These are phyloP conservation scores for Sebastes steindachneri DNA, from an alignment of 2,797 vertebrate species.

Conservation along the genomic window DNA sequence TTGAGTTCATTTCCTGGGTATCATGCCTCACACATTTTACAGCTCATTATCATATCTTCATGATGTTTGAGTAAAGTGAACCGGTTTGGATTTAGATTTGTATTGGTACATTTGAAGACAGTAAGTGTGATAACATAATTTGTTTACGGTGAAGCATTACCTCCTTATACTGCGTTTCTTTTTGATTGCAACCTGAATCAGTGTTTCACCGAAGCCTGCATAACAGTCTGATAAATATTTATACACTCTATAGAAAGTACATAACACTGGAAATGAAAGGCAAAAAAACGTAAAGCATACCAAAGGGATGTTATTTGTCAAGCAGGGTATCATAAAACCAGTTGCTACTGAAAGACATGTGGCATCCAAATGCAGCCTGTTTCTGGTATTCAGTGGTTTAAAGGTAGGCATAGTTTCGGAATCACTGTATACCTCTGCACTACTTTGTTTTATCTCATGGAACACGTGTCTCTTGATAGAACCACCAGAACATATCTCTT, in stretches of 20 bases:
- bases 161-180: background rate
- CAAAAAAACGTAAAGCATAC: conserved; percentile 16
- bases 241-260: conserved; percentile 7
- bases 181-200: too few species aligned
- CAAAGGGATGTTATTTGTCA: conserved; percentile 15
- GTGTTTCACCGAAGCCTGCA: background rate
- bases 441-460: conserved; percentile 6
- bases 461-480: background rate
- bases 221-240: conserved; percentile 29
- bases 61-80: background rate
- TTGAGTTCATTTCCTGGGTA: background rate
- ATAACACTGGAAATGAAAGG: conserved; percentile 13
- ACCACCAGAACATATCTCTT: conserved; percentile 10
- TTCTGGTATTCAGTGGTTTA: background rate
- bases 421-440: background rate
- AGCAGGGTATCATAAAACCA: conserved; percentile 27
- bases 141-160: background rate
- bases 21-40: background rate
- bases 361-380: background rate
- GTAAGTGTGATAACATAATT: too few species aligned
- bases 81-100: background rate
- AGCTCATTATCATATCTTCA: background rate
- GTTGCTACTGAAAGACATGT: background rate
- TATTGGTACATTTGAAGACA: too few species aligned
- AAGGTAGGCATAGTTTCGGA: background rate